Conservation (phyloP, 2,888 invertebrate genomes). For the Athrips mouffetella region DNA sequence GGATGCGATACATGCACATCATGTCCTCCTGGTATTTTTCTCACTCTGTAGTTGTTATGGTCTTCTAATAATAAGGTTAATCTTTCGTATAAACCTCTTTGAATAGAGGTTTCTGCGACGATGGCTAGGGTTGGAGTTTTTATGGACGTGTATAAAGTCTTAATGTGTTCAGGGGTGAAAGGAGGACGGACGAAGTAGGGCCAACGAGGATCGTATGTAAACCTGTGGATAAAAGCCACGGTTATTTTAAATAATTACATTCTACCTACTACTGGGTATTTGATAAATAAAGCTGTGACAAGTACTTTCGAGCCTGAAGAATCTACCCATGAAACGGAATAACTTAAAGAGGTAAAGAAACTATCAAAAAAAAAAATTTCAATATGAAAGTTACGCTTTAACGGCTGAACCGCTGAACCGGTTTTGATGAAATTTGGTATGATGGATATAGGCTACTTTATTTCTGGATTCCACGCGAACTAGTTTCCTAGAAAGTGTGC, state of each 20-base stretch:
- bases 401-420: no score
- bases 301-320: no score
- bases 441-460: no score
- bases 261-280: neutral
- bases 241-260: neutral
- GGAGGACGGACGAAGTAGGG: constrained; percentile 45
- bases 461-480: no score
- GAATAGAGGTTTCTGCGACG: constrained; percentile 27
- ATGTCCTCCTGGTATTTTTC: constrained; percentile 66
- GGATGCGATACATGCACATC: constrained; percentile 76
- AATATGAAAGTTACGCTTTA: no score
- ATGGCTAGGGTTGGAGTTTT: constrained; percentile 34
- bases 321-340: no score
- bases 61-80: constrained; percentile 33
- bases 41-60: constrained; percentile 18
- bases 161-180: constrained; percentile 31
- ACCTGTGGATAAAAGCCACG: constrained; percentile 35
- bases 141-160: constrained; percentile 37
- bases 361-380: no score
- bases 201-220: constrained; percentile 70
- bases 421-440: no score
- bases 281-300: neutral
- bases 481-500: no score
- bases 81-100: constrained; percentile 19
- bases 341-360: no score